Base-by-base conservation (phyloP, 2,797 vertebrate species). In the Halcyon badia region DNA sequence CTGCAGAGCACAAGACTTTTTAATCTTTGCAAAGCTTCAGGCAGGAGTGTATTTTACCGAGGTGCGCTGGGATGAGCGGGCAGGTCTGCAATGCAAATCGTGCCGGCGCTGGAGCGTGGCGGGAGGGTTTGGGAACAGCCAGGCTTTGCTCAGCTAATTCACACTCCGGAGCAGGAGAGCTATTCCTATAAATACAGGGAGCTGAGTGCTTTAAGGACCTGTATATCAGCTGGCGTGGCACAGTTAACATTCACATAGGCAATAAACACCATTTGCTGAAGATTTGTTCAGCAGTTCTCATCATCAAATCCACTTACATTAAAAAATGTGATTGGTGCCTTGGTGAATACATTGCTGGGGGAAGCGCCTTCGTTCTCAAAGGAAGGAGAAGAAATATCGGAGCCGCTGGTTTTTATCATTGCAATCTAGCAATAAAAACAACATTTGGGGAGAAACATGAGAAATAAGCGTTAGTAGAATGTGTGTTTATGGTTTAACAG, bases 291-390 rank as follows among this genome's bases (percentile, higher is more conserved):
- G 86, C 82, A 66, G 51, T 95, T 94, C 94, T 96, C 84, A 93
- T 97, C 89, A 96, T 94, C 79, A 87, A 66, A 92, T 94, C 88
- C 81, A 96, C 92, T 97, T 96, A 94, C 65, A 94, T 96, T 96
- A 92, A 94, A 92, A 97, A 95, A 91, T 78, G 80, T 86, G 80
- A 71, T 97, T 89, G 92, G 87, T 81, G 87, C 86, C 90, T 92
- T 25, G 61, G 48, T 89, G 79, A 96, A 94, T 71, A 51, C 78
- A 69, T 66, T 92, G 76, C 62, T 73, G 73, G 71, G 39, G 73
- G 94, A 93, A 24, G 68, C 17, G 61, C 75, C 52, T 94, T 92
- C 80, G 2, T 96, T 89, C 62, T 96, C 89, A 69, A 70, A 94
- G 88, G 41, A 90, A 96, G 87, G 68, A 69, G 86, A 91, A 94